Evolutionary conservation across 1,140 invertebrate species (phyloP).

Genomic region (Zophobas atratus): DNA sequence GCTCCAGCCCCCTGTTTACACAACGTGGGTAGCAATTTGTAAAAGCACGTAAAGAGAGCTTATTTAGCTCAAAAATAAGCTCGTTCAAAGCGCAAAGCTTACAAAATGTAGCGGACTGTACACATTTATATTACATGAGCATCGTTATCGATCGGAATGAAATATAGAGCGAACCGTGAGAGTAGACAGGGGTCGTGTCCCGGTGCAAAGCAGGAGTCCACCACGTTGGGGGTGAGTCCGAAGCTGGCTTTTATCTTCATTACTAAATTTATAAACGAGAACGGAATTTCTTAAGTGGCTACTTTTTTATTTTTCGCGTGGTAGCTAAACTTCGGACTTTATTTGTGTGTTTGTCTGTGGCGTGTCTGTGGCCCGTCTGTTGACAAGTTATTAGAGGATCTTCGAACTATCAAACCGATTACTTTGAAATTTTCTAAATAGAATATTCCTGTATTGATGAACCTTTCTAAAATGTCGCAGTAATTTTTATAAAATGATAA

Average conservation of each 20-base stretch:
- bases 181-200: conserved; percentile 32
- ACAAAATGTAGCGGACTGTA: conserved; percentile 31
- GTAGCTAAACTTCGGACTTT: too few relatives aligned
- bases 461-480: too few relatives aligned
- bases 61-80: conserved; percentile 2
- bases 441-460: too few relatives aligned
- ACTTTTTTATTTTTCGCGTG: too few relatives aligned
- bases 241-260: conserved; percentile 27
- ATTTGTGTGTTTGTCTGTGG: too few relatives aligned
- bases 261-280: not conserved
- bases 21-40: not conserved
- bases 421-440: too few relatives aligned
- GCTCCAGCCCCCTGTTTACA: not conserved
- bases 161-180: conserved; percentile 38
- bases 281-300: too few relatives aligned
- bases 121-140: conserved; percentile 53
- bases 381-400: too few relatives aligned
- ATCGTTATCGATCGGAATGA: conserved; percentile 53
- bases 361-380: too few relatives aligned
- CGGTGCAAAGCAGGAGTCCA: conserved; percentile 2
- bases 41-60: not conserved
- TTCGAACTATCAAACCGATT: too few relatives aligned
- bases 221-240: not conserved
- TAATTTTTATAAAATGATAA: too few relatives aligned
- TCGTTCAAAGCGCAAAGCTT: conserved; percentile 11